Evolutionary conservation across 2,797 vertebrate genomes (phyloP), one percentile per base, ranked within the genome.

Genomic region (Holocentrus rufus): DNA sequence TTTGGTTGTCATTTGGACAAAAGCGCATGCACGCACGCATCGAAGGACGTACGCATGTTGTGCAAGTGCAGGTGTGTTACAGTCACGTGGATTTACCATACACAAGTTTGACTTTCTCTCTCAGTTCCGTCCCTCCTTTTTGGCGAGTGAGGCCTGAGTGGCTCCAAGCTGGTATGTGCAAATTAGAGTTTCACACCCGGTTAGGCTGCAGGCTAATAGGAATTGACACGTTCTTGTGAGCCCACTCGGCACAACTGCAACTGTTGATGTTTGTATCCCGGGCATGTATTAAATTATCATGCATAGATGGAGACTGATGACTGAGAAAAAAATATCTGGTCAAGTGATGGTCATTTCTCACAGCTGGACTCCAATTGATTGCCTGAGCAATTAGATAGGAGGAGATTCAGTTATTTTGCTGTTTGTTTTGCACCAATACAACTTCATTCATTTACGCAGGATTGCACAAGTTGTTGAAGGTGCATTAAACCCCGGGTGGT

Each of bases 101-200:
- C 18, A 23, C 49, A 30, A 22, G 34, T 76, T 61, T 86, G 57
- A 65, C 69, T 82, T 58, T 60, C 53, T 50, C 47, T 69, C 49
- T 52, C 55, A 34, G 22, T 57, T n/a, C 27, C 30, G n/a, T n/a
- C n/a, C 5, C 1, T 47, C 25, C n/a, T 20, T 50, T 20, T 75
- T 22, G 30, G 42, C 60, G 58, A 78, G 63, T 47, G 36, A 71
- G 55, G 58, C 42, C 49, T 84, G 50, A 25, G 27, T 77, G 79
- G 79, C 83, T 69, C 77, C 77, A 87, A 80, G 82, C 89, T 87
- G 86, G 80, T 83, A 72, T 81, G 76, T 58, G 79, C 87, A n/a
- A 92, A 91, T 92, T 91, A 89, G 83, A 84, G 82, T 88, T 91
- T 90, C 89, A 91, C 90, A 89, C 86, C 83, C 71, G 63, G 91